A percentile compares a stretch with the other conserved stretches of the same genome.
Conservation (phyloP, 2,113 vertebrate genomes). For the Theristicus caerulescens region DNA sequence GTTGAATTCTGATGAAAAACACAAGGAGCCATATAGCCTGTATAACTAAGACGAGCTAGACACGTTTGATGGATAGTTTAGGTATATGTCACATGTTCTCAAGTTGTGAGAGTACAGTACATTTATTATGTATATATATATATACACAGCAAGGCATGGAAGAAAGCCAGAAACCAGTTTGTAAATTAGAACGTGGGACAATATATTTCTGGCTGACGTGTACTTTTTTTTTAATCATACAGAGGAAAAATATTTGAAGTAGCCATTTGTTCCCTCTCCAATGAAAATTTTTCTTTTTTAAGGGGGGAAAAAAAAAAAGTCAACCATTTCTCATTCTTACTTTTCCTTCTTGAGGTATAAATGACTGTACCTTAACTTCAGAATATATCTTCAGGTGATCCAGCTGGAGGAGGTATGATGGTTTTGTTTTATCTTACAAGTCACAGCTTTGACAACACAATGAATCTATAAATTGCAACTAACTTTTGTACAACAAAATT, state of each 20-base stretch:
- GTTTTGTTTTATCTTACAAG: conserved; percentile 32
- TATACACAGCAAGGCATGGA: not conserved
- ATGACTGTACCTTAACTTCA: conserved; percentile 8
- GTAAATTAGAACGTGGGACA: not conserved
- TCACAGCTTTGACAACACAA: conserved; percentile 37
- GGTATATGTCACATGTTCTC: not conserved
- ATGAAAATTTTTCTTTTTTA: not conserved
- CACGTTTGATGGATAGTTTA: not conserved
- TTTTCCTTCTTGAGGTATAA: conserved; percentile 42
- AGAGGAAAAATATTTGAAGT: not conserved
- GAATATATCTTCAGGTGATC: not conserved
- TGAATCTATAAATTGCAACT: not conserved
- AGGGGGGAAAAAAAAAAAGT: not conserved
- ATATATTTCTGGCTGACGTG: not conserved
- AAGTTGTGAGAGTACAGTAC: not conserved
- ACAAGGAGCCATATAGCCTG: not conserved
- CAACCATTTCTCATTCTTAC: not conserved
- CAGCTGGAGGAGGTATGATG: conserved; percentile 33
- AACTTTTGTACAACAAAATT: not conserved
- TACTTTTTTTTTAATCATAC: not conserved
- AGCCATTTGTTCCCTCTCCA: not conserved
- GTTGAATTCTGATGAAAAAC: not conserved
- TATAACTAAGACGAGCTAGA: not conserved
- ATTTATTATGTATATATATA: not conserved
- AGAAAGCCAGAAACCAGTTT: not conserved